Percentiles rank a stretch among this genome's conserved stretches.
phyloP scores from a whole-genome alignment of 2,888 invertebrate genomes.

The Allolobophora icterica region DNA sequence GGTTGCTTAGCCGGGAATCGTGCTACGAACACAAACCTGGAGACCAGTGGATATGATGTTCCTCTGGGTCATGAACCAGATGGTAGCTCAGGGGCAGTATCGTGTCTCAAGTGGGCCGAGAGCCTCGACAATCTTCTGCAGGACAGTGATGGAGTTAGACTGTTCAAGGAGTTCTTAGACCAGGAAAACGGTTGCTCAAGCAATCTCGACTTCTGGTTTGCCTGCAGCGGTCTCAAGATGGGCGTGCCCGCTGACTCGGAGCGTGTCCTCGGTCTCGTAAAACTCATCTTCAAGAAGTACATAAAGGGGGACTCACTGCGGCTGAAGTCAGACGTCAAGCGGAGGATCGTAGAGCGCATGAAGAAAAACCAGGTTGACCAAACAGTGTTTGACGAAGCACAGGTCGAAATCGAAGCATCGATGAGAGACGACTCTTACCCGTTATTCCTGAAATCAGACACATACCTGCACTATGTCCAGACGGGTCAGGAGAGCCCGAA shows the following conservation, averaged over 20 bases:
- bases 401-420: constrained; percentile 80
- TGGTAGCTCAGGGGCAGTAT: constrained; percentile 31
- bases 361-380: constrained; percentile 72
- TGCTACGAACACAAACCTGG: constrained; percentile 12
- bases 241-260: constrained; percentile 70
- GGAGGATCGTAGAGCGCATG: constrained; percentile 70
- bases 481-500: constrained; percentile 60
- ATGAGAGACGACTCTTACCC: constrained; percentile 88
- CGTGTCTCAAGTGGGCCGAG: constrained; percentile 83
- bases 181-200: constrained; percentile 52
- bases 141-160: constrained; percentile 85
- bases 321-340: constrained; percentile 75
- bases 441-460: constrained; percentile 88
- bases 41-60: constrained; percentile 24
- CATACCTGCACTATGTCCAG: constrained; percentile 74
- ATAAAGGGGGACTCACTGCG: constrained; percentile 76
- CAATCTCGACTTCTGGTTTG: constrained; percentile 81
- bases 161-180: constrained; percentile 74
- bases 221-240: constrained; percentile 67
- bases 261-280: constrained; percentile 74
- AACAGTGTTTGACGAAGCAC: constrained; percentile 84
- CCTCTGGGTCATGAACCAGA: constrained; percentile 7
- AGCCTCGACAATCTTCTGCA: constrained; percentile 82
- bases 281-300: constrained; percentile 69
- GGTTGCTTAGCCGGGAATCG: neutral